Evolutionary conservation across 2,113 vertebrate genomes (phyloP), one percentile per base, ranked within the genome.

Genomic region (Onychostoma macrolepis): DNA sequence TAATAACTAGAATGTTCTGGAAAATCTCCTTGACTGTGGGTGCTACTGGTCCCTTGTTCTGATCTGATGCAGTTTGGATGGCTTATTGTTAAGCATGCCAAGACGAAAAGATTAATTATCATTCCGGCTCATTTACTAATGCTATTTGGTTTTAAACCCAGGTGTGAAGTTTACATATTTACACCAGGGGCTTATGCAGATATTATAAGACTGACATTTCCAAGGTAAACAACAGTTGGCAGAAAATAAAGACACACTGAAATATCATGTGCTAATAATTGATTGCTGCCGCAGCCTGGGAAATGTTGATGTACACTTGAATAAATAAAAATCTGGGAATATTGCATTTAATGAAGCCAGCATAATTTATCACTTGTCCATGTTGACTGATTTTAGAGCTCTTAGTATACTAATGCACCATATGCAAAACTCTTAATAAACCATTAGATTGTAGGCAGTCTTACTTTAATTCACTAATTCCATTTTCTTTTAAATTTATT

Each of bases 91-190:
- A n/a, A 45, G 50, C 19, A 74, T 28, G 15, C 71, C 38, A 41
- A 74, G 71, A 10, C 28, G 17, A 61, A 83, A 88, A 74, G 86
- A 90, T 84, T 78, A 65, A 90, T 87, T 86, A 86, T 30, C 26
- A 86, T 48, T 24, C 15, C 13, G 28, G n/a, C 84, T 88, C 69
- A 58, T 85, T 86, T 53, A 71, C 79, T 83, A 80, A 88, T 26
- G 56, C 33, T 87, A 80, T 86, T 87, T 87, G 77, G 69, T 85
- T 83, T 72, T 24, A 48, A 61, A 67, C 65, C 50, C 80, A 53
- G 85, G 72, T 75, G 85, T 85, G 85, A 87, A 75, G 50, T 75
- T 82, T 83, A 67, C 41, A 19, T 74, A 69, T 87, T 85, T 85
- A 76, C 85, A 83, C n/a, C 26, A 38, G 78, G 26, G 75, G 69